Percentiles rank a stretch among this genome's conserved stretches.
These are phyloP conservation scores for Stegophylla sp. DNA, from an alignment of 2,888 invertebrate genomes.

Conservation along the genomic window DNA sequence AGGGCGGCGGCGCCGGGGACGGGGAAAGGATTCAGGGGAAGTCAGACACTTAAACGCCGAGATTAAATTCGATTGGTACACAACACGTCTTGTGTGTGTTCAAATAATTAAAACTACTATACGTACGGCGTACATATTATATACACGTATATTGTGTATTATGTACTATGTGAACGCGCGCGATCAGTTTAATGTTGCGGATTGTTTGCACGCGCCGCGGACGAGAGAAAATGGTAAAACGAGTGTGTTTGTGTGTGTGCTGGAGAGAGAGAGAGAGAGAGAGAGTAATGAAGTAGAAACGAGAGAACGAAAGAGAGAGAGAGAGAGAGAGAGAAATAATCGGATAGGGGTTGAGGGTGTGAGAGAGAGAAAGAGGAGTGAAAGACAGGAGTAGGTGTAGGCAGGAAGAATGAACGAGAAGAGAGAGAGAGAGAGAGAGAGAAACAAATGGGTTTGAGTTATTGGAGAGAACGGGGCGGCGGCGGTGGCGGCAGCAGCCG, in stretches of 20 bases:
- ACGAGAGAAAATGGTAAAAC: slow-evolving; percentile 30
- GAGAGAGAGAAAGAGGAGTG: background rate
- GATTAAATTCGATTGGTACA: slow-evolving; percentile 57
- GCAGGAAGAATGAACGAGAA: background rate
- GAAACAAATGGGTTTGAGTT: slow-evolving; percentile 59
- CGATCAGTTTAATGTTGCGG: slow-evolving; percentile 57
- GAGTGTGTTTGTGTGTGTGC: background rate
- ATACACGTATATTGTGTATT: too few species aligned
- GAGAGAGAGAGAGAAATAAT: background rate
- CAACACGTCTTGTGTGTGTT: slow-evolving; percentile 55
- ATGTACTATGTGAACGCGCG: background rate
- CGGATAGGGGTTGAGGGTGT: background rate
- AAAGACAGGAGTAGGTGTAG: background rate
- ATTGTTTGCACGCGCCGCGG: slow-evolving; percentile 40
- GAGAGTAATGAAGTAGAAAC: background rate
- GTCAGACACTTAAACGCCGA: slow-evolving; percentile 44
- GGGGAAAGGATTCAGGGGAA: background rate
- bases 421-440: background rate
- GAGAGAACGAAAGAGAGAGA: background rate
- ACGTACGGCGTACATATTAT: background rate
- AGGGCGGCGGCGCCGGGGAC: background rate
- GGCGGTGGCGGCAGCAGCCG: slow-evolving; percentile 45
- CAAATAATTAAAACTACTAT: slow-evolving; percentile 55
- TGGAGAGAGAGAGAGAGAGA: background rate
- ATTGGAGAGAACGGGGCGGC: slow-evolving; percentile 44